These are phyloP conservation scores for Ferdinandea cuprea DNA, from an alignment of 2,888 invertebrate genomes.

Conservation along the genomic window DNA sequence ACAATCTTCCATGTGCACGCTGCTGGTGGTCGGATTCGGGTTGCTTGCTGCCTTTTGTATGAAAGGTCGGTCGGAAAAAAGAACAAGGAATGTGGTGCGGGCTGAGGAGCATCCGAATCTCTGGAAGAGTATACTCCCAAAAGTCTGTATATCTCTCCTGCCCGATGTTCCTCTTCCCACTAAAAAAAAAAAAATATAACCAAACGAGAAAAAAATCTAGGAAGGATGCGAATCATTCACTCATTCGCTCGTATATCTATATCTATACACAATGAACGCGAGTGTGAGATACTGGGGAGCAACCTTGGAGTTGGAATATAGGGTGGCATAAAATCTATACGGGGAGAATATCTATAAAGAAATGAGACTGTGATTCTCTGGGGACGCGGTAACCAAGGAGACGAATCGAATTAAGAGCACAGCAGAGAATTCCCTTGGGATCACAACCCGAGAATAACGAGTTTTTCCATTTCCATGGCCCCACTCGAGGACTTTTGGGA, in stretches of 20 bases:
- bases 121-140: conserved; percentile 51
- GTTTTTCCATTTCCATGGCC: conserved; percentile 69
- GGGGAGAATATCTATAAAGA: conserved; percentile 70
- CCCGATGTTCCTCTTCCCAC: conserved; percentile 28
- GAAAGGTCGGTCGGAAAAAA: conserved; percentile 57
- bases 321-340: conserved; percentile 71
- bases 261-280: conserved; percentile 14
- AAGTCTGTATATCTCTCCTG: conserved; percentile 57
- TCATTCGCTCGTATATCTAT: conserved; percentile 46
- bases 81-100: conserved; percentile 7
- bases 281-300: conserved; percentile 41
- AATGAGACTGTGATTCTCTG: conserved; percentile 76
- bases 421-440: conserved; percentile 77
- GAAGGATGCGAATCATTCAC: conserved; percentile 71
- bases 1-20: conserved; percentile 64
- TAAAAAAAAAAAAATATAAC: conserved; percentile 36
- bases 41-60: conserved; percentile 56
- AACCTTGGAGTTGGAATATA: conserved; percentile 66
- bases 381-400: conserved; percentile 79
- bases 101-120: conserved; percentile 18
- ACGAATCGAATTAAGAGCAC: conserved; percentile 83
- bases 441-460: conserved; percentile 74
- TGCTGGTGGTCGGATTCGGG: conserved; percentile 68
- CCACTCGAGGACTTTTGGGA: conserved; percentile 73
- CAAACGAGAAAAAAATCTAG: conserved; percentile 8